phyloP scores from a whole-genome alignment of 2,888 invertebrate species.

The Drosophila cognata region DNA sequence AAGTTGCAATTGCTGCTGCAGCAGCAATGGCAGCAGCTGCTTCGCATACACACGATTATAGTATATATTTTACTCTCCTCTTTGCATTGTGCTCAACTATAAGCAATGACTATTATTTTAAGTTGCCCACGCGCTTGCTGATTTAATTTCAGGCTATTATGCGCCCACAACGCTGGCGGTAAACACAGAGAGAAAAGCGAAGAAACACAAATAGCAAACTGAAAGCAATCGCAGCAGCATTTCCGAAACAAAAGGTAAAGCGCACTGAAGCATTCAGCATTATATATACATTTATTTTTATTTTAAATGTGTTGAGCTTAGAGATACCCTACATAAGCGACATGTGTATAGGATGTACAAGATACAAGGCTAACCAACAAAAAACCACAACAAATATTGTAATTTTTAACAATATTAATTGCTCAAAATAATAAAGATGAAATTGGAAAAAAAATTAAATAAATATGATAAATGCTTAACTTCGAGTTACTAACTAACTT shows the following conservation, averaged over 20 bases:
- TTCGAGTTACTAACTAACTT: background rate
- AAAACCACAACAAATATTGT: no score
- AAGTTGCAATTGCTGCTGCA: constrained; percentile 29
- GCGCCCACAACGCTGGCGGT: constrained; percentile 75
- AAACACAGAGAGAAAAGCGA: constrained; percentile 44
- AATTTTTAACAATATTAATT: background rate
- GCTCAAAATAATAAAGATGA: background rate
- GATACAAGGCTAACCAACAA: background rate
- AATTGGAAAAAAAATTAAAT: background rate
- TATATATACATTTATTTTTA: background rate
- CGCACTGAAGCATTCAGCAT: constrained; percentile 26
- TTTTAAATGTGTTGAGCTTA: background rate
- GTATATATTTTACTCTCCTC: constrained; percentile 68
- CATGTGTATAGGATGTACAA: background rate
- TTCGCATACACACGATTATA: constrained; percentile 41
- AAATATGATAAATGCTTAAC: background rate
- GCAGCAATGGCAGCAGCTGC: constrained; percentile 25
- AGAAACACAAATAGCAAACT: constrained; percentile 18
- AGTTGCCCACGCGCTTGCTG: constrained; percentile 77
- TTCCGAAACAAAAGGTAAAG: constrained; percentile 21
- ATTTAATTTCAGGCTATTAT: constrained; percentile 79
- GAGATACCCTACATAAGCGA: constrained; percentile 17
- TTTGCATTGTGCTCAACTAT: constrained; percentile 54
- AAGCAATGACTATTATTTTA: constrained; percentile 81
- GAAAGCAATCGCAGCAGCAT: constrained; percentile 18